Evolutionary conservation across 1,140 invertebrate genomes (phyloP).

Genomic region (Aporrectodea caliginosa): DNA sequence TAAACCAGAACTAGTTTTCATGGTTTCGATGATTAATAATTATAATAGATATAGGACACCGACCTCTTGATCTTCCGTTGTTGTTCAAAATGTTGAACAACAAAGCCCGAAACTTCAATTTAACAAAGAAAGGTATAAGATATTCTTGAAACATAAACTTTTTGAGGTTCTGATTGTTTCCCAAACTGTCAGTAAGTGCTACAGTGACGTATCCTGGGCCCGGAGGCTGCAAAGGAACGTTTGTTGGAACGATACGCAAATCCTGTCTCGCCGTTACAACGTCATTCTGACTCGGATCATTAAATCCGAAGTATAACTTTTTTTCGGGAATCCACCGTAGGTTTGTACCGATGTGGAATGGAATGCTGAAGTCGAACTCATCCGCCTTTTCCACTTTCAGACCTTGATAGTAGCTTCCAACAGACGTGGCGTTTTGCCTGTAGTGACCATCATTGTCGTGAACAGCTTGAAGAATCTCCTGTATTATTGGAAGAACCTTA

Average conservation of each 20-base stretch:
- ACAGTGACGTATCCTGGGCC: not conserved
- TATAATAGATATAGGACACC: not conserved
- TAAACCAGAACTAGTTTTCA: no score
- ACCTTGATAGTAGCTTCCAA: slow-evolving; percentile 7
- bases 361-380: slow-evolving; percentile 13
- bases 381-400: slow-evolving; percentile 16
- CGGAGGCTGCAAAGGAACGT: not conserved
- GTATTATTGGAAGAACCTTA: not conserved
- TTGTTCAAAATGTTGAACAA: not conserved
- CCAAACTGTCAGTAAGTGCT: not conserved
- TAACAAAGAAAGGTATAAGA: not conserved
- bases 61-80: not conserved
- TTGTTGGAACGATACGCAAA: not conserved
- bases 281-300: slow-evolving; percentile 9
- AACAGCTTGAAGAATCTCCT: not conserved
- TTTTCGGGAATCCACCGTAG: not conserved
- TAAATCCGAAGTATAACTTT: not conserved
- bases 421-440: not conserved
- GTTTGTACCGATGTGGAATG: not conserved
- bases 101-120: not conserved
- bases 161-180: not conserved
- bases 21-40: no score
- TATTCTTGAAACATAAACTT: not conserved
- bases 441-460: not conserved
- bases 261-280: not conserved